phyloP scores from a whole-genome alignment of 2,797 vertebrate species.

The Nothura maculosa region DNA sequence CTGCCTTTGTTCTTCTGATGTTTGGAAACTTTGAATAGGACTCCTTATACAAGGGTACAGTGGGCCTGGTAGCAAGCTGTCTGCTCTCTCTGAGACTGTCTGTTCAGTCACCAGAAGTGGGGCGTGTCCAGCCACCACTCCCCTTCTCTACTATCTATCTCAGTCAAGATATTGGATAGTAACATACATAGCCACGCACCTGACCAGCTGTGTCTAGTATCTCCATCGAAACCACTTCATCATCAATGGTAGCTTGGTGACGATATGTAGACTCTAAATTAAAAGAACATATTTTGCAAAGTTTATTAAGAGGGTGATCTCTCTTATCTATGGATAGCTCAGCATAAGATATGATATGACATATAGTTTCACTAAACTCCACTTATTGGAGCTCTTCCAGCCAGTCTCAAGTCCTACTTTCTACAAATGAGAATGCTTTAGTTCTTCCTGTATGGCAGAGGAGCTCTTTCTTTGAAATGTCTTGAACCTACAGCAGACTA shows the following conservation, averaged over 20 bases:
- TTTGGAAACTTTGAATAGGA: background rate
- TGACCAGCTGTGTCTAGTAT: slow-evolving; percentile 97
- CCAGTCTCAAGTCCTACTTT: background rate
- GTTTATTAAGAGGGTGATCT: fast-evolving
- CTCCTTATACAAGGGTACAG: background rate
- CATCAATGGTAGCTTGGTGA: slow-evolving; percentile 96
- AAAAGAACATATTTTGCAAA: slow-evolving; percentile 36
- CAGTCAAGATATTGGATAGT: background rate
- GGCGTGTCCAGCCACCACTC: background rate
- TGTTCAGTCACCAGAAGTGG: background rate
- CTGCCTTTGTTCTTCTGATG: background rate
- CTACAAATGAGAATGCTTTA: background rate
- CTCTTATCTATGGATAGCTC: background rate
- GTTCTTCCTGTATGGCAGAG: background rate
- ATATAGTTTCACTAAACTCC: background rate
- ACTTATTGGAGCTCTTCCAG: background rate
- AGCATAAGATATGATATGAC: background rate
- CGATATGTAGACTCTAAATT: slow-evolving; percentile 94
- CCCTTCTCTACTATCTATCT: background rate
- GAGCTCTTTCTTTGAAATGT: background rate
- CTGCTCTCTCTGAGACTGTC: too few species aligned
- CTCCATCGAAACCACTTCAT: slow-evolving; percentile 97
- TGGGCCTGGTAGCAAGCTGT: background rate
- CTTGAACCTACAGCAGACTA: background rate
- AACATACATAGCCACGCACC: slow-evolving; percentile 82